Evolutionary conservation across 2,113 vertebrate species (phyloP), one percentile per base, ranked within the genome.

Genomic region (Pseudorasbora parva): DNA sequence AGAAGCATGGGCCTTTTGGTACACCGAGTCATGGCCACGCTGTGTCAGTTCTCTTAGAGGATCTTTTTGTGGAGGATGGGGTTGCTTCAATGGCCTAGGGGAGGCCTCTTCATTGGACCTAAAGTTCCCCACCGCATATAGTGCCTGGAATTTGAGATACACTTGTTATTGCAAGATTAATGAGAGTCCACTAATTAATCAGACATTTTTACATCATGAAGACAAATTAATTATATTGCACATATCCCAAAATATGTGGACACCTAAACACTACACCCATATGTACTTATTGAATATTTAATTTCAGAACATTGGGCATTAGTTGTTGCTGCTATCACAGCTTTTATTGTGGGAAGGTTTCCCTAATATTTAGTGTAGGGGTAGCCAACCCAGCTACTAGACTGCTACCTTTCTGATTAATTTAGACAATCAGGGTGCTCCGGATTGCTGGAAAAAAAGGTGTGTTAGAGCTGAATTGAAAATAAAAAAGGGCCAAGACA

Each of bases 121-220:
- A 90, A 97, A 96, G 88, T 96, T 96, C 37, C 95, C 95, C 0
- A 97, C 96, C 0, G 95, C 95, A 0, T 97, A 95, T 78, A 93
- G 95, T 8, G 95, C 96, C 96, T 97, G 87, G 0, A 27, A 69
- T 68, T 47, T 78, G 23, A 59, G 45, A 59, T 33, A 66, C 7
- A 41, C 11, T 7, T 49, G 2, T 43, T 57, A 56, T 12, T 76
- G 21, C 2, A 43, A 74, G 71, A 6, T 27, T 74, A 77, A 14
- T 57, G 0, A n/a, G 11, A 57, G 5, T 47, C 5, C 41, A 15
- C 59, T 25, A 15, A 45, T 43, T 43, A 69, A 69, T 69, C 66
- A 11, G 25, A 17, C 12, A 51, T 30, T 54, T 75, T 27, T 54
- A 75, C 47, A 15, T 14, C 33, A 41, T 56, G 8, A 41, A 43